Evolutionary conservation across 2,797 vertebrate genomes (phyloP).

Genomic region (Platyrinchus mystaceus): DNA sequence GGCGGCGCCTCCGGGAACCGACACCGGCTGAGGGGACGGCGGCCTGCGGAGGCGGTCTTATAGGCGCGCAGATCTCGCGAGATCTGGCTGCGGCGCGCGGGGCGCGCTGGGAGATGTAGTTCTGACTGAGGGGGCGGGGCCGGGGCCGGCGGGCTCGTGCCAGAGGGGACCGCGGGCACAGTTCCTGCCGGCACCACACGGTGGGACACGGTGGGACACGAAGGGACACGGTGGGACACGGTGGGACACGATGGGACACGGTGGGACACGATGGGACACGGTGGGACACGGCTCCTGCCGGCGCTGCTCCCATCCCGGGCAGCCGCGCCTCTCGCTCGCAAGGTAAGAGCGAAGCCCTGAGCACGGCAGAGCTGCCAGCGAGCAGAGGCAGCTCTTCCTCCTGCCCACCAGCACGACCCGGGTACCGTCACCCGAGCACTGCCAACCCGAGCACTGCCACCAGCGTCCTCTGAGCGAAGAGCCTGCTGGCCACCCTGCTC

Average conservation of each 20-base stretch:
- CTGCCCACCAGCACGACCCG: slow-evolving; percentile 75
- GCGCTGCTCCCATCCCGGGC: background rate
- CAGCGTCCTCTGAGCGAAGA: slow-evolving; percentile 71
- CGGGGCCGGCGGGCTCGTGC: too few species aligned
- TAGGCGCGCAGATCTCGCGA: fast-evolving
- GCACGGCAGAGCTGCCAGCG: slow-evolving; percentile 75
- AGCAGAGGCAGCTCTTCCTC: too few species aligned
- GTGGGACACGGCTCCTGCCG: background rate
- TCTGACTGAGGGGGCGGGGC: fast-evolving
- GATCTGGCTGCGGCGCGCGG: background rate
- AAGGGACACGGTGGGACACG: too few species aligned
- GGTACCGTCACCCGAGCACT: background rate
- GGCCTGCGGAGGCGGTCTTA: fast-evolving
- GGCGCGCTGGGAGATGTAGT: background rate
- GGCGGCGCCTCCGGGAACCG: fast-evolving
- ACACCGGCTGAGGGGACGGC: fast-evolving
- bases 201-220: too few species aligned
- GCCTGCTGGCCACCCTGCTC: slow-evolving; percentile 81
- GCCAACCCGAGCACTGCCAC: slow-evolving; percentile 61
- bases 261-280: too few species aligned
- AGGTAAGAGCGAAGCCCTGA: slow-evolving; percentile 82
- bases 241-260: too few species aligned
- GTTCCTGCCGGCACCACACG: background rate
- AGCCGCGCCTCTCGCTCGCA: slow-evolving; percentile 21
- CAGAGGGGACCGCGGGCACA: fast-evolving